These are phyloP conservation scores for Hymenochirus boettgeri DNA, from an alignment of 2,113 vertebrate species.

Conservation along the genomic window DNA sequence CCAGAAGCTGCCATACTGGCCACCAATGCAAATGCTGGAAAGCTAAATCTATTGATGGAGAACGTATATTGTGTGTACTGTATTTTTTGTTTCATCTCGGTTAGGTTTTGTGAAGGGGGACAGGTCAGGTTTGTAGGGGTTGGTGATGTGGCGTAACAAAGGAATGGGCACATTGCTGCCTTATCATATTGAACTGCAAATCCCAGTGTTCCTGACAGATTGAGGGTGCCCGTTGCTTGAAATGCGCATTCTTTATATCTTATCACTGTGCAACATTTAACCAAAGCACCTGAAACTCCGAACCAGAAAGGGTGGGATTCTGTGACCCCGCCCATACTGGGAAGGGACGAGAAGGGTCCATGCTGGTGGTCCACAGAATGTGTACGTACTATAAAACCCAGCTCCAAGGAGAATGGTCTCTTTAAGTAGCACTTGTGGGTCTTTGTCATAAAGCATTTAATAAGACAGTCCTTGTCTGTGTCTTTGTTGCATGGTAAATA, in stretches of 20 bases:
- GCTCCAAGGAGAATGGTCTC: neutral
- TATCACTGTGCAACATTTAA: slow-evolving; percentile 39
- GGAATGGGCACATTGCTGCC: no score
- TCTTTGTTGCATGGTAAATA: no score
- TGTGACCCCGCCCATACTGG: neutral
- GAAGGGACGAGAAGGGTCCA: neutral
- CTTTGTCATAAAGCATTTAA: slow-evolving; percentile 36
- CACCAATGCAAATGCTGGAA: no score
- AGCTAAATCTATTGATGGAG: no score
- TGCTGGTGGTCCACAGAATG: neutral
- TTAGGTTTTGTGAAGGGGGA: no score
- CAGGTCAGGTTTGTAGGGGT: no score
- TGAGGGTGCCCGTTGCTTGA: neutral
- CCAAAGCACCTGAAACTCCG: slow-evolving; percentile 22
- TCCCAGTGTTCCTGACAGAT: no score
- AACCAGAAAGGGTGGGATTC: neutral
- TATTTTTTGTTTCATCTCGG: no score
- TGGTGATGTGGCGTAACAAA: no score
- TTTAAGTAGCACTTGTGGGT: neutral
- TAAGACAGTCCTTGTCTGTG: slow-evolving; percentile 1
- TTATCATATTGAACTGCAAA: no score
- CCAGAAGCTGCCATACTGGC: neutral
- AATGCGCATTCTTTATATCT: neutral
- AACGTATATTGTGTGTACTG: no score
- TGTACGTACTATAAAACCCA: neutral